Evolutionary conservation across 2,113 vertebrate genomes (phyloP).

Genomic region (Muntiacus reevesi): DNA sequence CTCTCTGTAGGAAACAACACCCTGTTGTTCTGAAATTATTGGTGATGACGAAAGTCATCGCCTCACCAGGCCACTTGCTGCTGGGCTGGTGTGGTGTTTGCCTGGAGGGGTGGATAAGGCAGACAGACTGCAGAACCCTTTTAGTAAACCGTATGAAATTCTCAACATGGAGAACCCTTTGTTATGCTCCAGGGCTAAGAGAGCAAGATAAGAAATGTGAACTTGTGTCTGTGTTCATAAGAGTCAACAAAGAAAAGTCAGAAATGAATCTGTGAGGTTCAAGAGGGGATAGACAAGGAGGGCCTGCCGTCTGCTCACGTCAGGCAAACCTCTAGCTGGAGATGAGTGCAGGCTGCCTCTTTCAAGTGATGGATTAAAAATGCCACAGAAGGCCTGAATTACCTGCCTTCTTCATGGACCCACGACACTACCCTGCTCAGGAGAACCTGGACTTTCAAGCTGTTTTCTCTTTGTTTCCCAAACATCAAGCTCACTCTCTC

Average conservation of each 20-base stretch:
- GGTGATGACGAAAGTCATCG: not conserved
- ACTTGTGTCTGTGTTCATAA: fast-evolving
- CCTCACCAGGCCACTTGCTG: fast-evolving
- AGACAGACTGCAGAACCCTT: fast-evolving
- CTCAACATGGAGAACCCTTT: not conserved
- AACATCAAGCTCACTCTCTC: not conserved
- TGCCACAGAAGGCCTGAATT: fast-evolving
- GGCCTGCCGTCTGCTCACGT: fast-evolving
- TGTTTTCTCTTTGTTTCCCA: not conserved
- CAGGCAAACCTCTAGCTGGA: not conserved
- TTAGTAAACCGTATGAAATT: not conserved
- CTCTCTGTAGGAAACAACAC: not conserved
- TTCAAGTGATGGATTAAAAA: not conserved
- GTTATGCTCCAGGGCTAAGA: not conserved
- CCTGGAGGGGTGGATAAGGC: fast-evolving
- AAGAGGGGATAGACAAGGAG: fast-evolving
- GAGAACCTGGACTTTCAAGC: not conserved
- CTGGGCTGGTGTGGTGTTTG: not conserved
- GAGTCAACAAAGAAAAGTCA: not conserved
- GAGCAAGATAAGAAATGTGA: not conserved
- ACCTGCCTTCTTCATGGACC: fast-evolving
- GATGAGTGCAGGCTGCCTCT: not conserved
- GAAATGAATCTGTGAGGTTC: fast-evolving
- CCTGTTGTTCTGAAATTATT: fast-evolving
- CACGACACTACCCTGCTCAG: not conserved